Evolutionary conservation across 2,797 vertebrate genomes (phyloP).

Genomic region (Trachurus trachurus): DNA sequence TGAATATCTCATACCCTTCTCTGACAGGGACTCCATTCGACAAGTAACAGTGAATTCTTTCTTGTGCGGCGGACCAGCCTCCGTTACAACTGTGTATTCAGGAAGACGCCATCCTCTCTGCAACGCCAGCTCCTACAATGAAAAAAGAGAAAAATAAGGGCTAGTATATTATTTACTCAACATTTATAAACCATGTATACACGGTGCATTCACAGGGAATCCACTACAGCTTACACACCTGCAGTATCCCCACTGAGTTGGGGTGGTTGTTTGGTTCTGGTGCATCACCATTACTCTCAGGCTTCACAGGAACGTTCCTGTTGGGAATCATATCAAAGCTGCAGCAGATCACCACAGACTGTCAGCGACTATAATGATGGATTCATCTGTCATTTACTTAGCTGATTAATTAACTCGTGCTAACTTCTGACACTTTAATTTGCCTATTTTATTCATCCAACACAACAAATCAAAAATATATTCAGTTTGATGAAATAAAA

Average conservation of each 20-base stretch:
- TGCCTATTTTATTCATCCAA: neutral
- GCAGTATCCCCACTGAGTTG: conserved; percentile 86
- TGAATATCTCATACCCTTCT: conserved; percentile 83
- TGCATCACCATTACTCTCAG: conserved; percentile 74
- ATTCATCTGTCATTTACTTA: neutral
- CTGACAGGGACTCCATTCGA: conserved; percentile 88
- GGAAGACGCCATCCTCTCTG: conserved; percentile 91
- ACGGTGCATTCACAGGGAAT: neutral
- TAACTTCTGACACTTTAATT: neutral
- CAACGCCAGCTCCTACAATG: conserved; percentile 74
- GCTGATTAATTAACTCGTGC: neutral
- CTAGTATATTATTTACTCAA: neutral
- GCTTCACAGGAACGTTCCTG: conserved; percentile 65
- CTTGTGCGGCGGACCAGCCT: conserved; percentile 90
- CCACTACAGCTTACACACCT: conserved; percentile 67
- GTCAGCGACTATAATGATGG: neutral
- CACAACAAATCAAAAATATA: neutral
- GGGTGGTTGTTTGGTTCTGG: conserved; percentile 69
- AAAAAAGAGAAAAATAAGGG: neutral
- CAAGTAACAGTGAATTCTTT: conserved; percentile 92
- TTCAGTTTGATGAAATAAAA: neutral
- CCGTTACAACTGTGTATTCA: conserved; percentile 88
- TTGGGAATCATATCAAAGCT: conserved; percentile 38
- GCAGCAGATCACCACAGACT: conserved; percentile 1
- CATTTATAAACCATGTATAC: neutral